Base-by-base conservation (phyloP, 2,888 invertebrate species). In the Dexiosoma caninum region DNA sequence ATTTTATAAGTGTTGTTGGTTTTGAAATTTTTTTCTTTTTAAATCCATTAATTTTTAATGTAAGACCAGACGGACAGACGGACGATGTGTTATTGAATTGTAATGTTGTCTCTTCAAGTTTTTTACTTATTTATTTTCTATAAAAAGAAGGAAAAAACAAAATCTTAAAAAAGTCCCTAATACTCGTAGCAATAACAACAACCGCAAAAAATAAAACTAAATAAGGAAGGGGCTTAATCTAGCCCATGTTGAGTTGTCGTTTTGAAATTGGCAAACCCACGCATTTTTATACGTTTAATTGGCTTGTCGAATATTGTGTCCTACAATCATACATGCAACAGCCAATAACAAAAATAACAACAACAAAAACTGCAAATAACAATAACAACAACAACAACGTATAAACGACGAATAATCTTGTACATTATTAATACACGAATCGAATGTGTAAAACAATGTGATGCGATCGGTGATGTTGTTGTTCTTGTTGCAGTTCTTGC, bases 251-350 rank as follows among this genome's bases (percentile, higher is more conserved):
- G 70, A 69, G 72, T 62, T 81, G 77, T 77, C 72, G 71, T 59
- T 77, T 51, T 46, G 74, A 74, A 82, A 83, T 83, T 83, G 83
- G 83, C 81, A 83, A 84, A 82, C 84, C 84, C 84, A 84, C 84
- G 84, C 84, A 80, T 74, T 83, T 27, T 84, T 85, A 84, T 85
- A 83, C 84, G 87, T 88, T 88, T 88, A 88, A 88, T 88, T 88
- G 88, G 89, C 88, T 87, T 88, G 88, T 87, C 87, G 86, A 84
- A 83, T 85, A 85, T 84, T 83, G 77, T 84, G 84, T 83, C 82
- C 81, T 83, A 78, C 70, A 57, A 64, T 49, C 44, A 79, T 69
- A 42, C 40, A 59, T 70, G 64, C 62, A 60, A 60, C 67, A 67
- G 32, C 16, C 21, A 49, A 37, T 10, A 53, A 44, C 37, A 46